Base-by-base conservation (phyloP, 1,140 invertebrate genomes). In the Saxidomus purpurata region DNA sequence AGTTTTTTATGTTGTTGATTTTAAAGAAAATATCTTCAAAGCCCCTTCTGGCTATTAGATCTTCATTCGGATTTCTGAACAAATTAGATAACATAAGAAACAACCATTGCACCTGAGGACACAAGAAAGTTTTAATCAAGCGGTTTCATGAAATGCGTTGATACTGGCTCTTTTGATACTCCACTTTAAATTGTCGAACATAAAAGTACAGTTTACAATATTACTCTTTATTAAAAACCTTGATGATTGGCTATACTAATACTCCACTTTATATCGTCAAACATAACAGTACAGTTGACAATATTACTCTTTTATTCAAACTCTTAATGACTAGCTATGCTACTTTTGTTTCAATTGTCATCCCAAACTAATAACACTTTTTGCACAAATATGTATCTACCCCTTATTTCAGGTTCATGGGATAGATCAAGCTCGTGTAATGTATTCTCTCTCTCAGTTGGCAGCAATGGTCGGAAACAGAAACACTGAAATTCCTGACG, bases 401-500 rank as follows among this genome's bases (percentile, higher is more conserved):
- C 67, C 2, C 38, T 77, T 28, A 47, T 77, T 77, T 77, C 38
- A 77, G 74, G 74, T 77, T 77, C 40, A 25, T 77, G 74, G 43
- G 38, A 77, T 77, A 77, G 74, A 77, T 77, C 43, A 40, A 77
- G 36, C 74, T 77, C 67, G 31, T 71, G 67, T 71, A 31, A 9
- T 31, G 28, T 71, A 71, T 49, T 49, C 43, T 49, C 74, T 9
- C 38, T 77, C 74, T 40, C 43, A 40, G n/a, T 77, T 77, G 74
- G 40, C 38, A 77, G 36, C 34, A 47, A 47, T 43, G 34, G 74
- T 77, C 38, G 74, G 74, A 77, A 77, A 77, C 74, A 77, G 74
- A 77, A 77, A 77, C 74, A 77, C 74, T 77, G 74, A 77, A 47
- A 77, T 77, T 77, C 74, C 74, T 43, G 74, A 77, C 25, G 74